Evolutionary conservation across 2,888 invertebrate genomes (phyloP).

Genomic region (Bimastos eiseni): DNA sequence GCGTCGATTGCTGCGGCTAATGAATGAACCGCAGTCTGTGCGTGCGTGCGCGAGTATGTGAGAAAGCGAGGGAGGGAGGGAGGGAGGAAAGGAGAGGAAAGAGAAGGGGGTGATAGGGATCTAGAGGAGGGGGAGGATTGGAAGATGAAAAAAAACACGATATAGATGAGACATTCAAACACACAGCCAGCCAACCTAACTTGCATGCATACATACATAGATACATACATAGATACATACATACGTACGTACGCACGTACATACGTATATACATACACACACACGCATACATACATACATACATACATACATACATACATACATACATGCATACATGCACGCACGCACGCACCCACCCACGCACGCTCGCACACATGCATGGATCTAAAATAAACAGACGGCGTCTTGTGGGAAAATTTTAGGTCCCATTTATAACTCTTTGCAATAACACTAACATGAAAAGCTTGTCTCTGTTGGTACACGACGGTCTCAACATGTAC

Average conservation of each 20-base stretch:
- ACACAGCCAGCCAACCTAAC: not conserved
- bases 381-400: not conserved
- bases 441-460: not conserved
- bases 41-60: no score
- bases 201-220: not conserved
- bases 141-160: not conserved
- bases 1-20: not conserved
- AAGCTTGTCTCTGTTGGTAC: not conserved
- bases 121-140: no score
- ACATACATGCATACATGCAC: not conserved
- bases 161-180: not conserved
- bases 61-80: no score
- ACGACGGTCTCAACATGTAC: not conserved
- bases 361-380: not conserved
- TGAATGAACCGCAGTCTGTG: not conserved
- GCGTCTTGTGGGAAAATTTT: not conserved
- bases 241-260: not conserved
- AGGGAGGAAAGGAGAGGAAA: no score
- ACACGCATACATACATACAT: not conserved
- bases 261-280: not conserved
- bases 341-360: not conserved
- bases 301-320: not conserved
- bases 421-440: not conserved
- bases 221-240: slow-evolving; percentile 4
- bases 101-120: no score